phyloP scores from a whole-genome alignment of 2,797 vertebrate genomes.

The Myiothlypis chrysogaster region DNA sequence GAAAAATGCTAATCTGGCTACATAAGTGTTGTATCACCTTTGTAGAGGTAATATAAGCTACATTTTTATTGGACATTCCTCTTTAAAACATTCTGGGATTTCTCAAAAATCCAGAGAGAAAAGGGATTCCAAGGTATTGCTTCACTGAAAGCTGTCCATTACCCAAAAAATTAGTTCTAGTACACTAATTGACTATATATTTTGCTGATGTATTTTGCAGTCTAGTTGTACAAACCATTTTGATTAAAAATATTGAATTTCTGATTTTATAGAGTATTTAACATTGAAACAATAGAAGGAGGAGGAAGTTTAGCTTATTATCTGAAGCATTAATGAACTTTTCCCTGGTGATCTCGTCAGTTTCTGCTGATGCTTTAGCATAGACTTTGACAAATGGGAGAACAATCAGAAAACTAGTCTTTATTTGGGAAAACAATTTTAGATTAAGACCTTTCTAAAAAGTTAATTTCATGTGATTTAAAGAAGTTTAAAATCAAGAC shows the following conservation, averaged over 20 bases:
- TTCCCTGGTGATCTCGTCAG: rapidly evolving
- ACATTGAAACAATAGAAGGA: background rate
- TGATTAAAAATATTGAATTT: background rate
- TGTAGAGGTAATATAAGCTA: background rate
- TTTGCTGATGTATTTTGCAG: background rate
- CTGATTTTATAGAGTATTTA: background rate
- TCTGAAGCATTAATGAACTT: background rate
- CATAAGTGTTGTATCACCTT: rapidly evolving
- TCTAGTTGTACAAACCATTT: background rate
- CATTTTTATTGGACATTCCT: background rate
- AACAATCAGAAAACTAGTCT: background rate
- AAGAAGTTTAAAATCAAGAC: background rate
- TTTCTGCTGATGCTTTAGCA: background rate
- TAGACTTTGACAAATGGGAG: background rate
- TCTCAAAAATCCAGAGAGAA: background rate
- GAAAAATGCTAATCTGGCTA: background rate
- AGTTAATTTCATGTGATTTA: background rate
- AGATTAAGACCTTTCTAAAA: background rate
- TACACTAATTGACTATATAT: background rate
- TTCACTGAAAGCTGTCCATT: background rate
- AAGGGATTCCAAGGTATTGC: background rate
- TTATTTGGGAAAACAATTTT: background rate
- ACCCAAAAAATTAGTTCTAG: background rate
- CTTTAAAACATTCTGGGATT: background rate
- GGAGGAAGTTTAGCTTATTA: background rate